Base-by-base conservation (phyloP, 2,113 vertebrate genomes). In the Perca fluviatilis region DNA sequence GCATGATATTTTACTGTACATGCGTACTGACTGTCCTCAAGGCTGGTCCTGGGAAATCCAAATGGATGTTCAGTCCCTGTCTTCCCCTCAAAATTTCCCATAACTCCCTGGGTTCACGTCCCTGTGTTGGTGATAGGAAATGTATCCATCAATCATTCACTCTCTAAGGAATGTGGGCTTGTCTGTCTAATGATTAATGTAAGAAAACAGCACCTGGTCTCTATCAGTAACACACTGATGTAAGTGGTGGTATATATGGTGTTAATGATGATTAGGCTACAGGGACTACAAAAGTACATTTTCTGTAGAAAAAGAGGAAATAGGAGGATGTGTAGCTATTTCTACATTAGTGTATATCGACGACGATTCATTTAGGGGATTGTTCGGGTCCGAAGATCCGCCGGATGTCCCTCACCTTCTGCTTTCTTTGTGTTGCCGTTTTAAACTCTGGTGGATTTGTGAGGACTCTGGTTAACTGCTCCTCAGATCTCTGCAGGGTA, bases 131-230 rank as follows among this genome's bases (percentile, higher is more conserved):
- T 57, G 54, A 86, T 30, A 43, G 9, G 40, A 63, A 63, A 61
- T 49, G 0, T 4, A 30, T 68, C 50, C 51, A 87, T 86, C 51
- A 61, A 69, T 85, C 79, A 80, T 36, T 68, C 3, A 25, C 27
- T 54, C 11, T 43, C 23, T 51, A n/a, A 67, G 15, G 73, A 84
- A 78, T 68, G 75, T 61, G 74, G 54, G 30, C 40, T 36, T 25
- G 53, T 23, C 30, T 0, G 6, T 66, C 46, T 60, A 36, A 43
- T 78, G 77, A 79, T 74, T 83, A 57, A 86, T 83, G 18, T 27
- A 74, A 74, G 43, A 46, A 73, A 63, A 64, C 54, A 63, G 67
- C 78, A 76, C 25, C 74, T 86, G 74, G 68, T 69, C 27, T 87
- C 15, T 6, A 23, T 80, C 73, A 67, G 49, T 27, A 67, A 77